Evolutionary conservation across 2,797 vertebrate genomes (phyloP).

Genomic region (Tenualosa ilisha): DNA sequence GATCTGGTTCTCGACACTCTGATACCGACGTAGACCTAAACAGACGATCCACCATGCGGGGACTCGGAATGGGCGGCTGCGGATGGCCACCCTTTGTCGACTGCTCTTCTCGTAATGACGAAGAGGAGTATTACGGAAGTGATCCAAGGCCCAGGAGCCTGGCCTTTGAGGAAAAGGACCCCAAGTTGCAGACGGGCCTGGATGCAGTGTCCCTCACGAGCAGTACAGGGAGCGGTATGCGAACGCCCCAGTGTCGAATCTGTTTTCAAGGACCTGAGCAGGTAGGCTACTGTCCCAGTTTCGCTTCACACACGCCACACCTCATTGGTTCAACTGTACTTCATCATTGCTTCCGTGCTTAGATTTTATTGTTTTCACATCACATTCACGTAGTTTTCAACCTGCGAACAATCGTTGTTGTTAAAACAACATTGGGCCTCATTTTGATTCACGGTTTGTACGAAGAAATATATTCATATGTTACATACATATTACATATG

Average conservation of each 20-base stretch:
- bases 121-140: constrained; percentile 90
- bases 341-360: neutral
- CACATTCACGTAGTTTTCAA: neutral
- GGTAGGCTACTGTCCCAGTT: constrained; percentile 64
- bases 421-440: neutral
- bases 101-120: constrained; percentile 86
- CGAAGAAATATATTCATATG: no score
- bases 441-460: no score
- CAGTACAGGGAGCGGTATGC: constrained; percentile 84
- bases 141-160: constrained; percentile 82
- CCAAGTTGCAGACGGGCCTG: constrained; percentile 78
- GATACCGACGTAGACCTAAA: constrained; percentile 79
- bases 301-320: constrained; percentile 46
- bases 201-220: constrained; percentile 88
- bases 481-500: no score
- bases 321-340: constrained; percentile 16
- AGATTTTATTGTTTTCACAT: neutral
- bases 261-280: constrained; percentile 94
- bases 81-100: constrained; percentile 90
- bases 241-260: constrained; percentile 91
- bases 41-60: constrained; percentile 71
- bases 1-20: constrained; percentile 85
- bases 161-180: constrained; percentile 84
- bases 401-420: no score
- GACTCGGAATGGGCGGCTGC: constrained; percentile 84